A percentile compares a stretch with the other conserved stretches of the same genome.
Conservation (phyloP, 1,140 invertebrate genomes). For the Capitella teleta region DNA sequence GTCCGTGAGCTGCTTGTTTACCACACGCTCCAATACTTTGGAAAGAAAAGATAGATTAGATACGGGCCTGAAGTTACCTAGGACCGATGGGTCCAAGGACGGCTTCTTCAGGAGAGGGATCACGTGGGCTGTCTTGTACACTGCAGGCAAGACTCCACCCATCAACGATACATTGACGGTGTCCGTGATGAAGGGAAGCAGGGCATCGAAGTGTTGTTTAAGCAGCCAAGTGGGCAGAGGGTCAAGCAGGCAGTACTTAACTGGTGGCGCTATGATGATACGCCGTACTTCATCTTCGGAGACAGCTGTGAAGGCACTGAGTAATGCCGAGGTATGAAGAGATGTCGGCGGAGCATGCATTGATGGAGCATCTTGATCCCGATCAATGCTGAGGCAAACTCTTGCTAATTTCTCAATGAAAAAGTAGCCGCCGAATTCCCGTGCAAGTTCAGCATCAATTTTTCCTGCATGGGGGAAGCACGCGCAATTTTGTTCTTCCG, state of each 20-base stretch:
- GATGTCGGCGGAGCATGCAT: no score
- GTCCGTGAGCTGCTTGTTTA: not conserved
- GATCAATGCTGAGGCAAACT: no score
- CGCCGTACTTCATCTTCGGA: no score
- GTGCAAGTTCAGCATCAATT: no score
- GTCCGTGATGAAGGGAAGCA: not conserved
- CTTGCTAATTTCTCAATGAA: no score
- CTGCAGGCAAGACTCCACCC: not conserved
- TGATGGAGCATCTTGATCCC: no score
- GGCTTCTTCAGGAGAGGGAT: not conserved
- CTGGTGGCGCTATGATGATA: not conserved
- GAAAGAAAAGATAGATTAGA: not conserved
- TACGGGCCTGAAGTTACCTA: not conserved
- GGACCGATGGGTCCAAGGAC: not conserved
- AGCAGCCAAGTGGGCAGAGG: not conserved
- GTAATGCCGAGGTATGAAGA: no score
- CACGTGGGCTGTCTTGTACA: not conserved
- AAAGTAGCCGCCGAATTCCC: no score
- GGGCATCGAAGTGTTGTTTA: not conserved
- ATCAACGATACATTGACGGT: not conserved
- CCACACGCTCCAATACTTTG: not conserved
- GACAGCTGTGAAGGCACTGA: no score
- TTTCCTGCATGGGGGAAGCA: no score
- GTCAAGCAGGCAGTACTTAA: not conserved
- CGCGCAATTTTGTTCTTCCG: no score